Evolutionary conservation across 2,888 invertebrate species (phyloP).

Genomic region (Eupithecia dodoneata): DNA sequence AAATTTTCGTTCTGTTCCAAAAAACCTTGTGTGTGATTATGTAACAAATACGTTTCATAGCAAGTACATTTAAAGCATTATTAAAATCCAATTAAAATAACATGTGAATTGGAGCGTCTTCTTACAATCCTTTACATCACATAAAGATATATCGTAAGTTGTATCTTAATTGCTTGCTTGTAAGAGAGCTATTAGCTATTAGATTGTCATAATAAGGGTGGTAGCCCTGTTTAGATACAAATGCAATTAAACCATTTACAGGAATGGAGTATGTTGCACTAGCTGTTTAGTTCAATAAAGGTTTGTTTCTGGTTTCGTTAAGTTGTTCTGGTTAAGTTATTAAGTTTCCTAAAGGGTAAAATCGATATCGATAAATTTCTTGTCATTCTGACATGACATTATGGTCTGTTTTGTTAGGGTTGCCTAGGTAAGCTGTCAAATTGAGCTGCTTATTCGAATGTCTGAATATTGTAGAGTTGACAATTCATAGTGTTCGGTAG

Average conservation of each 20-base stretch:
- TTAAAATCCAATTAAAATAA: conserved; percentile 12
- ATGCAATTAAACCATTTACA: conserved; percentile 2
- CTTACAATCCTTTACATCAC: conserved; percentile 15
- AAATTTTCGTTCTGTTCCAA: not conserved
- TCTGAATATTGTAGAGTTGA: not conserved
- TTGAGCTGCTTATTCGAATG: not conserved
- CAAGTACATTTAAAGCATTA: not conserved
- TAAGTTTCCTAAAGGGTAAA: not conserved
- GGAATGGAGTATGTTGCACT: not conserved
- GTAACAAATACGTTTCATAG: not conserved
- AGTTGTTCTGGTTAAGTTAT: not conserved
- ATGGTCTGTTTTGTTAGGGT: not conserved
- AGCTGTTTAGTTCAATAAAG: not conserved
- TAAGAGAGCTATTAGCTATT: conserved; percentile 5
- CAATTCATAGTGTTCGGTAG: not conserved
- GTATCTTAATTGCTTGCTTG: conserved; percentile 17
- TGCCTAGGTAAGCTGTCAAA: not conserved
- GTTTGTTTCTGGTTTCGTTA: not conserved
- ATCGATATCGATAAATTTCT: not conserved
- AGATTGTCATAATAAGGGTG: conserved; percentile 6
- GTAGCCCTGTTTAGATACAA: conserved; percentile 1
- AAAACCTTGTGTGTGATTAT: not conserved
- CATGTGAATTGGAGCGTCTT: conserved; percentile 16
- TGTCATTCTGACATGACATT: not conserved
- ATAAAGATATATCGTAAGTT: not conserved